These are phyloP conservation scores for Himalopsyche anomala DNA, from an alignment of 2,888 invertebrate genomes.

Conservation along the genomic window DNA sequence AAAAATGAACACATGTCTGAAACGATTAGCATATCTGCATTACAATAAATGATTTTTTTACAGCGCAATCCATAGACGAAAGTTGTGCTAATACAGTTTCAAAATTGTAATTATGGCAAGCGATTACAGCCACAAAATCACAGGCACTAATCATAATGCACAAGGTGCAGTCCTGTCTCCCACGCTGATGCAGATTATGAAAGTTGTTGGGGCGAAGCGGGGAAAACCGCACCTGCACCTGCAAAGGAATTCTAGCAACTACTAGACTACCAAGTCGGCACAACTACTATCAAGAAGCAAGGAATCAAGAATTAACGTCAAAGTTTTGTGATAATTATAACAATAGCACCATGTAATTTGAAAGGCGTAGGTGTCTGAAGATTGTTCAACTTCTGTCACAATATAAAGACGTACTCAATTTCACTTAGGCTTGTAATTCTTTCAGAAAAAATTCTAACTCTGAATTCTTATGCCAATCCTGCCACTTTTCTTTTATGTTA, in stretches of 20 bases:
- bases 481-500: no score
- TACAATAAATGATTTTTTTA: no score
- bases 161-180: slow-evolving; percentile 13
- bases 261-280: neutral
- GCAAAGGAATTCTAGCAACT: neutral
- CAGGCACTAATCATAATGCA: slow-evolving; percentile 18
- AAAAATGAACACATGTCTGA: no score
- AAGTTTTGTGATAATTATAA: slow-evolving; percentile 9
- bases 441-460: no score
- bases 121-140: slow-evolving; percentile 17
- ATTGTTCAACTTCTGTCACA: no score
- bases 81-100: no score
- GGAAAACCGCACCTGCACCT: slow-evolving; percentile 24
- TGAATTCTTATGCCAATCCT: no score
- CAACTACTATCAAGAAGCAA: neutral
- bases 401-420: no score
- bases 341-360: neutral
- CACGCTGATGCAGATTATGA: slow-evolving; percentile 12
- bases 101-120: neutral
- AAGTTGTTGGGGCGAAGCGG: slow-evolving; percentile 17
- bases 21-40: no score
- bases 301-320: neutral
- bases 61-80: no score
- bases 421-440: no score
- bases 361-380: neutral